These are phyloP conservation scores for Orcinus orca DNA, from an alignment of 2,113 vertebrate genomes.

Conservation along the genomic window DNA sequence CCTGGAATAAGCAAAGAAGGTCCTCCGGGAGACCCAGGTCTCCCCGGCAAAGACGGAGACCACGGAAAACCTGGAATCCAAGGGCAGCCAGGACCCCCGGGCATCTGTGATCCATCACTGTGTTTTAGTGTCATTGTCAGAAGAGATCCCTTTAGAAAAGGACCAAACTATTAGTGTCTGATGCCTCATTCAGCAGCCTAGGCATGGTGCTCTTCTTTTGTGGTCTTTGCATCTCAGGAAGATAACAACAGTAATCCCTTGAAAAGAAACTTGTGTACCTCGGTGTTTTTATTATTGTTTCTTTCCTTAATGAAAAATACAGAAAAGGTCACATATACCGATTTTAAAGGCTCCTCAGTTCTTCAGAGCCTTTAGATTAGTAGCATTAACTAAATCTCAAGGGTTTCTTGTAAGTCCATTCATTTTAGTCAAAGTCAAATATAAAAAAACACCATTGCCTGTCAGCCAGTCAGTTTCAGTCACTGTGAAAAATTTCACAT, in stretches of 20 bases:
- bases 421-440: slow-evolving; percentile 56
- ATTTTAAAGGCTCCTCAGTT: slow-evolving; percentile 49
- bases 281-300: slow-evolving; percentile 71
- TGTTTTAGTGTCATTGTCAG: slow-evolving; percentile 93
- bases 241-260: slow-evolving; percentile 86
- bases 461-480: slow-evolving; percentile 68
- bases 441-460: slow-evolving; percentile 56
- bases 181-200: slow-evolving; percentile 73
- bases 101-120: slow-evolving; percentile 93
- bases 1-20: slow-evolving; percentile 91
- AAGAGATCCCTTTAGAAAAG: slow-evolving; percentile 94
- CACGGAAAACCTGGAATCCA: slow-evolving; percentile 90
- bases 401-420: slow-evolving; percentile 56
- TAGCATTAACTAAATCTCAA: slow-evolving; percentile 62
- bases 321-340: slow-evolving; percentile 58
- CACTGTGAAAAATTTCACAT: slow-evolving; percentile 83
- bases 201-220: slow-evolving; percentile 84
- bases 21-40: slow-evolving; percentile 87
- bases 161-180: slow-evolving; percentile 93
- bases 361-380: slow-evolving; percentile 42
- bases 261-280: slow-evolving; percentile 87
- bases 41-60: slow-evolving; percentile 89
- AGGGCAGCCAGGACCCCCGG: slow-evolving; percentile 90
- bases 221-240: slow-evolving; percentile 94
- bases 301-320: slow-evolving; percentile 57